Conservation (phyloP, 2,888 invertebrate species). For the Chromoteleia sp. region DNA sequence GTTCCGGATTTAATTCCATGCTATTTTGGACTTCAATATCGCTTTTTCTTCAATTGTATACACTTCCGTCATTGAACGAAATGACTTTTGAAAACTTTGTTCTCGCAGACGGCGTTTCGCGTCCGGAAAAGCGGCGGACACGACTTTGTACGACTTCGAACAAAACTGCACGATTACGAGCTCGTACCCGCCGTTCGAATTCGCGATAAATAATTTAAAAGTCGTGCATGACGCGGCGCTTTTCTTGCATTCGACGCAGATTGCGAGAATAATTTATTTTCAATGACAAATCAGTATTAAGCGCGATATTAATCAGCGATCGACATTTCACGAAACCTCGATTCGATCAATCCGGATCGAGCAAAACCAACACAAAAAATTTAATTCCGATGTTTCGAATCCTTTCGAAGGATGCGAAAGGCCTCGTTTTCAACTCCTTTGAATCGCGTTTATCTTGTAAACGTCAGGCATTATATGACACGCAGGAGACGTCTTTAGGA, state of each 20-base stretch:
- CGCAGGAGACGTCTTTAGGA: slow-evolving; percentile 24
- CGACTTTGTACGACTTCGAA: slow-evolving; percentile 12
- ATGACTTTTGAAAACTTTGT: no score
- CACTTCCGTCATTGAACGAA: background rate
- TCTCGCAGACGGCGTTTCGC: background rate
- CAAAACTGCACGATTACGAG: background rate
- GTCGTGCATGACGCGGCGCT: slow-evolving; percentile 16
- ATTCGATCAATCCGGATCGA: slow-evolving; percentile 2
- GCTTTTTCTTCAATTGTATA: background rate
- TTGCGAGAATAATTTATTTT: slow-evolving; percentile 24
- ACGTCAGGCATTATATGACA: slow-evolving; percentile 38
- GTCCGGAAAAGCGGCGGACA: slow-evolving; percentile 22
- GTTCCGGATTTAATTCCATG: slow-evolving; percentile 15
- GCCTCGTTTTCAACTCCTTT: slow-evolving; percentile 16
- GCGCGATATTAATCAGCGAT: slow-evolving; percentile 16
- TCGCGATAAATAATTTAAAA: slow-evolving; percentile 15
- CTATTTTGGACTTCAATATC: background rate
- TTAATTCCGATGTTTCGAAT: slow-evolving; percentile 13
- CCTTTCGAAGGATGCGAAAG: slow-evolving; percentile 5
- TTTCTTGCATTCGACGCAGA: slow-evolving; percentile 12
- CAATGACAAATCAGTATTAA: slow-evolving; percentile 25
- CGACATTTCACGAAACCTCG: slow-evolving; percentile 9
- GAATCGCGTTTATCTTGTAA: slow-evolving; percentile 32
- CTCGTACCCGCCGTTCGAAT: background rate
- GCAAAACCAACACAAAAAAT: background rate